Base-by-base conservation (phyloP, 2,888 invertebrate genomes). In the Aporophyla nigra region DNA sequence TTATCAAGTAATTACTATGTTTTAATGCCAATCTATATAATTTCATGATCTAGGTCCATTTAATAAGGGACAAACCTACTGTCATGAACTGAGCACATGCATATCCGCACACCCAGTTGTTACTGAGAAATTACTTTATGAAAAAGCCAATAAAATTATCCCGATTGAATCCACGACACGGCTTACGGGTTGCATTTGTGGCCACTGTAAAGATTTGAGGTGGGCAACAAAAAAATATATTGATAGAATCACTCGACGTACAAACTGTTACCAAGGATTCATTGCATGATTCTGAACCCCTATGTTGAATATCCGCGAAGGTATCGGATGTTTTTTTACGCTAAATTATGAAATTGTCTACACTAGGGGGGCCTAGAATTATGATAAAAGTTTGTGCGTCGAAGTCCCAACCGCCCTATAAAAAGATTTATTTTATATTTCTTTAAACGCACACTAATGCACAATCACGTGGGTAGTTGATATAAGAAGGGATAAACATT, bases 401-500 rank as follows among this genome's bases (percentile, higher is more conserved):
- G 10, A 46, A 2, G 43, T 46, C 2, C 7, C 43, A 9, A 7
- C 33, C 33, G 33, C 33, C 43, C 43, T 46, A 10, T n/a, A 19
- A 46, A 72, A 5, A 43, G 27, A n/a, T 7, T 68, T 16, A 0
- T 69, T 14, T 21, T 16, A 43, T 5, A 1, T 12, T 27, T 71
- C 16, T 53, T 54, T 16, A 5, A 43, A 71, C 71, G 27, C 10
- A n/a, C 10, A 71, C 16, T 43, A 5, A 54, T 54, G 12, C 4
- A 76, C 43, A 59, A 19, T 51, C 53, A 59, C 53, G n/a, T 33
- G 21, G 63, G 14, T 27, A 72, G 58, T 33, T 3, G 21, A 33
- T 59, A 43, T 65, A 43, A 2, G 16, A 46, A 77, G 19, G 58
- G 5, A 24, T 43, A 59, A 53, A 61, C 27, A 51, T 51, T 51